Base-by-base conservation (phyloP, 2,888 invertebrate species). In the Osedax frankpressi region DNA sequence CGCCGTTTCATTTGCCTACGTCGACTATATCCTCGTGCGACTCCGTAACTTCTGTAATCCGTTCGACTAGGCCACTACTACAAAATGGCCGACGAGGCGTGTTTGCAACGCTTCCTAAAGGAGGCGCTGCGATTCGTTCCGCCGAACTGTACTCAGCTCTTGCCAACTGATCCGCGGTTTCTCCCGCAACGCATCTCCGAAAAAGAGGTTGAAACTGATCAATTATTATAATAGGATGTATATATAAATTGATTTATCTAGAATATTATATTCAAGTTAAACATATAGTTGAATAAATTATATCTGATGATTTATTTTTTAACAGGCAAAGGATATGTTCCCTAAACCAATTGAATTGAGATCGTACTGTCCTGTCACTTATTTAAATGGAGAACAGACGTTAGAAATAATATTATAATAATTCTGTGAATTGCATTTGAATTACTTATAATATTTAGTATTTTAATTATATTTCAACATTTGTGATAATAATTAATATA, bases 311-410 rank as follows among this genome's bases (percentile, higher is more conserved):
- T n/a, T n/a, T n/a, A n/a, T n/a, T n/a, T n/a, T n/a, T n/a, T n/a
- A n/a, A 44, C 44, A 44, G 2, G 80, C 80, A 2, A 78, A 78
- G 29, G 77, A 77, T n/a, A 74, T 77, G 71, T 81, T 80, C 74
- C 79, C 80, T 2, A 78, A 78, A 30, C 76, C 76, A 24, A 65
- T 75, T 25, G 81, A 84, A 75, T 75, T 84, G 25, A 79, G 80
- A 65, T 83, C 83, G 14, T 85, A 84, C 77, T 85, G 84, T 76
- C 83, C 84, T 2, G 84, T 85, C 14, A 83, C 84, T 1, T 85
- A 81, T 78, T 76, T 81, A 29, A 82, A 83, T 77, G 84, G 84
- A 26, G 80, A 82, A 71, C 79, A 79, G 78, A 81, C 82, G 82
- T 84, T 75, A 44, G 77, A 71, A n/a, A n/a, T n/a, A n/a, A n/a